A percentile compares a stretch with the other conserved stretches of the same genome.
These are phyloP conservation scores for Ormyrus rosae DNA, from an alignment of 2,888 invertebrate genomes.

Conservation along the genomic window DNA sequence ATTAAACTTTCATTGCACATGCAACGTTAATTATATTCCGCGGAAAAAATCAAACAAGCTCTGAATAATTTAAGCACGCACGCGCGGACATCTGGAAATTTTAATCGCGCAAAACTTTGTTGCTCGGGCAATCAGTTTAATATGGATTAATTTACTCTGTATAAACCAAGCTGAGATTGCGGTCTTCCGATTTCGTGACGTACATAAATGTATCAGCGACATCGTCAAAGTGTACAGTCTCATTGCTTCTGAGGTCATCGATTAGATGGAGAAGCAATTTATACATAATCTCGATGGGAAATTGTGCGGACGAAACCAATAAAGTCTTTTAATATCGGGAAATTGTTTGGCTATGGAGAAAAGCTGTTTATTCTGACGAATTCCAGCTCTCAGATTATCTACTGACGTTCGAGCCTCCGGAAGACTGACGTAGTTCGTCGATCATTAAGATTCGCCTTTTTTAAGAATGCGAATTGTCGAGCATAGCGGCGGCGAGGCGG, in stretches of 20 bases:
- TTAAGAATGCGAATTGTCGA: constrained; percentile 2
- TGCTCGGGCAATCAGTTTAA: constrained; percentile 20
- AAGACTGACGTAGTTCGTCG: constrained; percentile 25
- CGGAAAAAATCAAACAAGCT: constrained; percentile 23
- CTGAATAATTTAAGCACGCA: constrained; percentile 18
- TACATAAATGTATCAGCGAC: neutral
- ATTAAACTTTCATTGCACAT: constrained; percentile 40
- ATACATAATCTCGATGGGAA: constrained; percentile 6
- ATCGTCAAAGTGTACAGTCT: no score
- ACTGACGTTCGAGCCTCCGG: constrained; percentile 32
- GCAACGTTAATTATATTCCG: constrained; percentile 35
- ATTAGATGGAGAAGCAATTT: no score
- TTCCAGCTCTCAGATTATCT: constrained; percentile 11
- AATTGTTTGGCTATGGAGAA: neutral
- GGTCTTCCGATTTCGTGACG: constrained; percentile 2
- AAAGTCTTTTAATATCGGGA: neutral
- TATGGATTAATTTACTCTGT: constrained; percentile 17
- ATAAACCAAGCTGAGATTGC: neutral
- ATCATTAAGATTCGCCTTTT: neutral
- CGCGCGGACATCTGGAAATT: constrained; percentile 11
- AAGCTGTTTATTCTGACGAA: constrained; percentile 12
- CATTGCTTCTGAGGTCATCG: no score
- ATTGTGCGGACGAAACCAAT: neutral
- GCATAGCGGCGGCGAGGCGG: neutral
- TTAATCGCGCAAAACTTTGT: constrained; percentile 36